phyloP scores from a whole-genome alignment of 2,888 invertebrate genomes.

The Ceriagrion tenellum region DNA sequence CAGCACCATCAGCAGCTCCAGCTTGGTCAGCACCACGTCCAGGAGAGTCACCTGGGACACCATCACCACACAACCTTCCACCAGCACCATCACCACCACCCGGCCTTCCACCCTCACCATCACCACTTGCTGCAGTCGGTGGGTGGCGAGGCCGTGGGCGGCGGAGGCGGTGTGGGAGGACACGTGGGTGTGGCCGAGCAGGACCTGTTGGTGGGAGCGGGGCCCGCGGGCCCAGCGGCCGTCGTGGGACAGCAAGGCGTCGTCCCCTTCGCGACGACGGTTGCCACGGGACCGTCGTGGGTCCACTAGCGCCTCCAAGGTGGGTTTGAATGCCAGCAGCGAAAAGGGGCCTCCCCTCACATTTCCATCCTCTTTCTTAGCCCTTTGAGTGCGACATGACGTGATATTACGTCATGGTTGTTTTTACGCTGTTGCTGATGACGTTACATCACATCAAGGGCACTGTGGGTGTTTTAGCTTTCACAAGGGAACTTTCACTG shows the following conservation, averaged over 20 bases:
- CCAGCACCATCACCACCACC: slow-evolving; percentile 43
- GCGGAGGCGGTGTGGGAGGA: not conserved
- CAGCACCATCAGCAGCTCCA: slow-evolving; percentile 76
- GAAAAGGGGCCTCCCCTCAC: not conserved
- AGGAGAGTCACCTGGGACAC: slow-evolving; percentile 48
- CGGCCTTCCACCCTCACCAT: slow-evolving; percentile 18
- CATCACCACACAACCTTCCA: slow-evolving; percentile 51
- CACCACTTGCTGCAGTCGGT: not conserved
- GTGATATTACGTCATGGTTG: too few relatives aligned
- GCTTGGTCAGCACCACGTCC: slow-evolving; percentile 73
- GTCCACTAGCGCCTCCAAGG: slow-evolving; percentile 70
- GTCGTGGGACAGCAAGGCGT: slow-evolving; percentile 68
- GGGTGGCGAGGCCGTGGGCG: slow-evolving; percentile 2
- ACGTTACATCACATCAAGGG: too few relatives aligned
- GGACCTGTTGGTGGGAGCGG: slow-evolving; percentile 56
- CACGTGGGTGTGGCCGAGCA: slow-evolving; percentile 33
- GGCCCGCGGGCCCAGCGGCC: slow-evolving; percentile 46
- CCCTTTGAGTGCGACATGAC: too few relatives aligned
- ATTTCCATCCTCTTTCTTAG: slow-evolving; percentile 52
- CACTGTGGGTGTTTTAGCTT: too few relatives aligned
- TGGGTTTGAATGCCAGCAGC: too few relatives aligned
- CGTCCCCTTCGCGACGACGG: slow-evolving; percentile 68
- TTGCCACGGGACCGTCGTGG: slow-evolving; percentile 71
- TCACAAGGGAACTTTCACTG: too few relatives aligned
- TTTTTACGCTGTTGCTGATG: too few relatives aligned